Evolutionary conservation across 2,797 vertebrate genomes (phyloP), one percentile per base, ranked within the genome.

Genomic region (Cuculus canorus): DNA sequence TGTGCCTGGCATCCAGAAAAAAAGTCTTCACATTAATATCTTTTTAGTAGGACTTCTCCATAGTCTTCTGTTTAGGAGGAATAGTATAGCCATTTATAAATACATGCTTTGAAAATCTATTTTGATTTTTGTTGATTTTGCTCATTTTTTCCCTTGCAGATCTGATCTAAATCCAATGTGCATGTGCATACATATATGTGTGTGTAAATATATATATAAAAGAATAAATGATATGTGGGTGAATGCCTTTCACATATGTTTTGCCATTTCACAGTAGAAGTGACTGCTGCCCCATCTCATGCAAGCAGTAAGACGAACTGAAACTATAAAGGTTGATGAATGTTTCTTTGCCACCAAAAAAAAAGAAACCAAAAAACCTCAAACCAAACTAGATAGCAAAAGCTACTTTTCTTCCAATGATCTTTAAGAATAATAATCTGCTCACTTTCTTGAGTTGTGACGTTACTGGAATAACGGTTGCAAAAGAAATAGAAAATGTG

Each of bases 241-340:
- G 21, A 24, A 23, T 56, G 65, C 28, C 39, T 82, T 88, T 64
- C 13, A 15, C 56, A 93, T 88, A 86, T 63, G 14, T 54, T 80
- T 78, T 65, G 3, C 47, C 3, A 0, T 75, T 90, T 94, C 3
- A 1, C 70, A 82, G 56, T 32, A 65, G 85, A 79, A 84, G 25
- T 59, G 21, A 23, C n/a, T 78, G 28, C 37, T 80, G 68, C 13
- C 22, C 22, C 11, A 8, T 88, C 52, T 92, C 19, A 10, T 0
- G 0, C 61, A 85, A 92, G 41, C 50, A 33, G 68, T 82, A 85
- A 82, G 32, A 48, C 22, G 35, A 82, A 56, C 27, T 87, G 75
- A 78, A 90, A 82, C 54, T 64, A n/a, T 86, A 86, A 92, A 95
- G 54, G 60, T 82, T 92, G 92, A 93, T 71, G 37, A 84, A 70